Evolutionary conservation across 2,888 invertebrate genomes (phyloP), one percentile per base, ranked within the genome.

Genomic region (Tetropium fuscum): DNA sequence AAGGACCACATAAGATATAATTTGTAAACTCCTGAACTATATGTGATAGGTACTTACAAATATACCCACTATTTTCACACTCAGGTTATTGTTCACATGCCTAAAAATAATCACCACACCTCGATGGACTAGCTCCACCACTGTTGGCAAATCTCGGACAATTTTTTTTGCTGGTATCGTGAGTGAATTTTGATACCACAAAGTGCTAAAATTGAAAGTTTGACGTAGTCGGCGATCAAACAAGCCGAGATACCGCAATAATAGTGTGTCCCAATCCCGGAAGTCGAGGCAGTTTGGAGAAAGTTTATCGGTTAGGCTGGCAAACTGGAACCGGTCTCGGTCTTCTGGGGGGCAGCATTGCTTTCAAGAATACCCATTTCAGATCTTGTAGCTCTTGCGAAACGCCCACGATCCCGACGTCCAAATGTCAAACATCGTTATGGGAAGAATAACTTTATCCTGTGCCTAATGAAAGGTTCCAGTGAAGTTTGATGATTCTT

Each of bases 221-320:
- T 38, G 41, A 49, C 58, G 58, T 45, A 57, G 56, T 20, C 49
- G n/a, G 18, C 49, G 56, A 57, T 49, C 56, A 44, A 49, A 49
- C 49, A 10, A 57, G 43, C 22, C 27, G 45, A 48, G 48, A 53
- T 58, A 53, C 58, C 58, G 53, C 53, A 53, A 53, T 53, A 53
- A 38, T 45, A 40, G 43, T 38, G 38, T 48, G 47, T 77, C 75
- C 71, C 75, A 78, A 78, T 77, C 78, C 77, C 78, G 78, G 78
- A 78, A 78, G 66, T 70, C 56, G 59, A 41, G 34, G 56, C 64
- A 69, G 67, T 71, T 64, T 66, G 73, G 76, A 78, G 77, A 77
- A 77, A 77, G 76, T 77, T 70, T 72, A 63, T 67, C 69, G 68
- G 65, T 64, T 64, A 53, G 72, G 36, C 66, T 71, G 70, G 73